phyloP scores from a whole-genome alignment of 2,888 invertebrate species.

The Pinctada fucata region DNA sequence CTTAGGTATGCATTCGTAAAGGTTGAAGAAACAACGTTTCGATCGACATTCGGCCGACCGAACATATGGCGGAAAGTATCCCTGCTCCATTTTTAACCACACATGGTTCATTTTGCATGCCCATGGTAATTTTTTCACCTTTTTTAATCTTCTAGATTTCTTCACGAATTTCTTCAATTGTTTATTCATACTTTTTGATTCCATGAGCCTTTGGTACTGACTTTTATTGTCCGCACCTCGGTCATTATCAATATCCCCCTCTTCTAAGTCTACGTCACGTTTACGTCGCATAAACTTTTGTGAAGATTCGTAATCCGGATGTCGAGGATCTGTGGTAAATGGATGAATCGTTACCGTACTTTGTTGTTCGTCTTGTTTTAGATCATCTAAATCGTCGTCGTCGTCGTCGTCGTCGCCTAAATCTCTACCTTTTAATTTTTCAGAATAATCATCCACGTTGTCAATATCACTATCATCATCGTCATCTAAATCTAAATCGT shows the following conservation, averaged over 20 bases:
- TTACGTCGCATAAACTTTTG: conserved; percentile 56
- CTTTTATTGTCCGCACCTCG: conserved; percentile 25
- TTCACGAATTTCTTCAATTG: conserved; percentile 33
- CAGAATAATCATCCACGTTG: conserved; percentile 45
- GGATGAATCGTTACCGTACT: conserved; percentile 5
- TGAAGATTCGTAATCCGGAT: conserved; percentile 49
- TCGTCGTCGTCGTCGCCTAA: conserved; percentile 23
- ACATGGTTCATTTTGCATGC: conserved; percentile 61
- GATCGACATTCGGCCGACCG: conserved; percentile 63
- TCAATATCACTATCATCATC: conserved; percentile 40
- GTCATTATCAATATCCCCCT: conserved; percentile 8
- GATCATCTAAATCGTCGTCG: conserved; percentile 23
- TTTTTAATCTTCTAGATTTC: conserved; percentile 40
- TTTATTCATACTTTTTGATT: conserved; percentile 37
- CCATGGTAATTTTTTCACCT: conserved; percentile 60
- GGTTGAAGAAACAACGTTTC: conserved; percentile 67
- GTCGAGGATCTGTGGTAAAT: conserved; percentile 25
- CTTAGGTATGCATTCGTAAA: conserved; percentile 68
- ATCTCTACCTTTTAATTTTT: conserved; percentile 41
- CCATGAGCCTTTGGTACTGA: conserved; percentile 32
- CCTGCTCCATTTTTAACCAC: conserved; percentile 59
- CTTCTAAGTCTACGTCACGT: conserved; percentile 38
- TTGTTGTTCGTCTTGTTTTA: conserved; percentile 1
- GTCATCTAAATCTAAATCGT: conserved; percentile 43
- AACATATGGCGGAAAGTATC: conserved; percentile 65